Percentiles rank a stretch among this genome's conserved stretches.
Conservation (phyloP, 1,140 invertebrate genomes). For the Hylaeus volcanicus region DNA sequence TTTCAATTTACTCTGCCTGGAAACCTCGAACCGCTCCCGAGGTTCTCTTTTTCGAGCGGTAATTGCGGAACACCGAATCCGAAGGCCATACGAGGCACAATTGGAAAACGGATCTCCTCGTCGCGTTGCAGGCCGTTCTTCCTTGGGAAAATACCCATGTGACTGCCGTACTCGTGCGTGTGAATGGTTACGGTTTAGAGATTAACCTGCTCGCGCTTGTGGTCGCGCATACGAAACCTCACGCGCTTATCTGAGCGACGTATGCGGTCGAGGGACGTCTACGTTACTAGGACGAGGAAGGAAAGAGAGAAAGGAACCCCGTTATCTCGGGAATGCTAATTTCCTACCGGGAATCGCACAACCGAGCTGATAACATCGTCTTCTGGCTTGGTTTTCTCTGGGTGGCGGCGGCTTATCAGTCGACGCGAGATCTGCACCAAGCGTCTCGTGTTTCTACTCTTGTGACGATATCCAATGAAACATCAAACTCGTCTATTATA, state of each 20-base stretch:
- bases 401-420: slow-evolving; percentile 19
- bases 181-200: slow-evolving; percentile 67
- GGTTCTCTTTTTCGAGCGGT: not conserved
- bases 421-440: not conserved
- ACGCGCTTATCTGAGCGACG: not conserved
- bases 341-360: slow-evolving; percentile 50
- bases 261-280: slow-evolving; percentile 11
- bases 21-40: not conserved
- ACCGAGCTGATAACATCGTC: slow-evolving; percentile 52
- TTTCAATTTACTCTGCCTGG: not conserved
- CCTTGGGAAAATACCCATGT: slow-evolving; percentile 71
- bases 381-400: slow-evolving; percentile 23
- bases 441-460: slow-evolving; percentile 16
- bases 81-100: slow-evolving; percentile 23
- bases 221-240: slow-evolving; percentile 6
- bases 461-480: slow-evolving; percentile 8
- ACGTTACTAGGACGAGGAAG: slow-evolving; percentile 34
- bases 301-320: slow-evolving; percentile 22
- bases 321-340: slow-evolving; percentile 61
- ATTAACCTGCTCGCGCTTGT: slow-evolving; percentile 34
- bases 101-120: slow-evolving; percentile 33
- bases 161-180: slow-evolving; percentile 54
- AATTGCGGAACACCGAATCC: slow-evolving; percentile 11
- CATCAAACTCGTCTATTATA: not conserved
- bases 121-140: slow-evolving; percentile 50